Base-by-base conservation (phyloP, 2,888 invertebrate species). In the Tholera decimalis region DNA sequence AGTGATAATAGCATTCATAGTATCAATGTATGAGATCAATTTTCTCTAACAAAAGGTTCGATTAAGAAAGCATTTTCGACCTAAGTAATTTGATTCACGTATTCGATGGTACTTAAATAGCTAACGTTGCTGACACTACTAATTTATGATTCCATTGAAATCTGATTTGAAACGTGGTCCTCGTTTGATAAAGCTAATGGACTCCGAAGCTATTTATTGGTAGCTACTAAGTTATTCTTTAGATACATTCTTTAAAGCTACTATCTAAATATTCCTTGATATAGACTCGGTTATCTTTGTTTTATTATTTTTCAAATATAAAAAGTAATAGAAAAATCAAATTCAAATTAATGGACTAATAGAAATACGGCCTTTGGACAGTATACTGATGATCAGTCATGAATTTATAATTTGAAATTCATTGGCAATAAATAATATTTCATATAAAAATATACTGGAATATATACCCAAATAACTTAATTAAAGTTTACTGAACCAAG, bases 71-170 rank as follows among this genome's bases (percentile, higher is more conserved):
- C 67, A 83, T 84, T 87, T 83, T 83, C 79, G 74, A 63, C 72
- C 51, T 67, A 81, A 84, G 83, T 86, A 85, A 85, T 84, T 85
- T 85, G 84, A 85, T 80, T 80, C 82, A 84, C 80, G 82, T 82
- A 76, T 77, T 75, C 73, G 73, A 70, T 70, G 73, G 73, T 83
- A 77, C 72, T 66, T 73, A 77, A 63, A 68, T 82, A 82, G 79
- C 83, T 83, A 79, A 80, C 81, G 67, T 71, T 72, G 72, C 80
- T 86, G 85, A 86, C 84, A 82, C 73, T 80, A 83, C 80, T 86
- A 84, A 87, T 88, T 88, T 88, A 89, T 83, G 82, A 81, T 85
- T 84, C 85, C 73, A 85, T 88, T 88, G 85, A 89, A 88, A 86
- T 85, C 75, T 75, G 82, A 86, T 78, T 83, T 82, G 81, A 86